phyloP scores from a whole-genome alignment of 2,888 invertebrate genomes.

The Brenthis daphne region DNA sequence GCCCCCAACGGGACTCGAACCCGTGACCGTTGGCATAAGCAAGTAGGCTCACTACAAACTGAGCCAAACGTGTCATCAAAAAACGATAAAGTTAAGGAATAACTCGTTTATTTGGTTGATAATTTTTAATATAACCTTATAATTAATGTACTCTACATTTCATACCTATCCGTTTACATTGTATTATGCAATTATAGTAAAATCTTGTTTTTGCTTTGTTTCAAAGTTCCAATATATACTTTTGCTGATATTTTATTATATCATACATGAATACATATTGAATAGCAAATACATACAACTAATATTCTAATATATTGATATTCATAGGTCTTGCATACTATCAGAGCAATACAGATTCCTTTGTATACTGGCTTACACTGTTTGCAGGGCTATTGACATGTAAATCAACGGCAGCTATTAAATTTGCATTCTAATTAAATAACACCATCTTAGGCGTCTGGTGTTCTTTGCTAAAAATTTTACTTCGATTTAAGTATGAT shows the following conservation, averaged over 20 bases:
- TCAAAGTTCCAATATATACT: too few species aligned
- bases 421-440: constrained; percentile 80
- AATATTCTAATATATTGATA: constrained; percentile 11
- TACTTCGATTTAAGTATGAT: constrained; percentile 38
- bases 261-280: not conserved
- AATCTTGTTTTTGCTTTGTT: too few species aligned
- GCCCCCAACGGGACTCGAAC: too few species aligned
- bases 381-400: constrained; percentile 79
- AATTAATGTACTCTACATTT: too few species aligned
- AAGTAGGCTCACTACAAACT: too few species aligned
- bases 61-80: too few species aligned
- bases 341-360: constrained; percentile 46
- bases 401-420: constrained; percentile 78
- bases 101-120: too few species aligned
- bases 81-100: too few species aligned
- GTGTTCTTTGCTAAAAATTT: constrained; percentile 54
- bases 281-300: not conserved
- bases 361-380: constrained; percentile 73
- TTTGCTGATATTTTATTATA: not conserved
- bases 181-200: too few species aligned
- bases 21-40: too few species aligned
- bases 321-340: constrained; percentile 12
- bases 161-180: too few species aligned
- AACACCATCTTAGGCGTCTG: constrained; percentile 36
- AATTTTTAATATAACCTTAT: too few species aligned